A percentile compares a stretch with the other conserved stretches of the same genome.
Conservation (phyloP, 2,797 vertebrate genomes). For the Paramormyrops hopkinsi region DNA sequence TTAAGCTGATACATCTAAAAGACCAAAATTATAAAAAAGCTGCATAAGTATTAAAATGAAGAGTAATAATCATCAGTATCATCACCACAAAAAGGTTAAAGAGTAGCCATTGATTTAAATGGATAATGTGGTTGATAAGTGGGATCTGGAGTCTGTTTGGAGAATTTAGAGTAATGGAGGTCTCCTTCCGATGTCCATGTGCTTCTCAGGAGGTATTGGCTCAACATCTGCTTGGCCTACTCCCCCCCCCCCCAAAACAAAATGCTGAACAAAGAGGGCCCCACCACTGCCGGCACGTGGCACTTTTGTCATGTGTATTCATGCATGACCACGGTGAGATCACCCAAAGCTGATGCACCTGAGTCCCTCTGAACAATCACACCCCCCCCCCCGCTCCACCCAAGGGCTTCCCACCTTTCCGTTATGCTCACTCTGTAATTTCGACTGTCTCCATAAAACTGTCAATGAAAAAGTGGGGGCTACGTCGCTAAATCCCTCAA, state of each 20-base stretch:
- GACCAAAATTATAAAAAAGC: neutral
- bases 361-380: constrained; percentile 34
- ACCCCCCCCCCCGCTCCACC: constrained; percentile 6
- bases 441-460: neutral
- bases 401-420: neutral
- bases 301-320: constrained; percentile 43
- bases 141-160: neutral
- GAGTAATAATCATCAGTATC: neutral
- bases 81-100: neutral
- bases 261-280: constrained; percentile 32
- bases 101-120: neutral
- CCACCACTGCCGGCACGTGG: constrained; percentile 30
- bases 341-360: constrained; percentile 38
- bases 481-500: constrained; percentile 43
- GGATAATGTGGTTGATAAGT: neutral
- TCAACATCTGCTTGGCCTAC: constrained; percentile 27
- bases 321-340: constrained; percentile 37
- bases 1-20: neutral
- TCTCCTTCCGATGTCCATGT: constrained; percentile 3
- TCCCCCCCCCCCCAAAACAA: constrained; percentile 7
- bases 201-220: constrained; percentile 31
- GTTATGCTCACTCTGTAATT: neutral
- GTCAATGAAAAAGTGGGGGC: constrained; percentile 35
- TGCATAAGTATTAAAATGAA: neutral
- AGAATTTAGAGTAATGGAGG: neutral